Conservation (phyloP, 1,140 invertebrate species). For the Cotesia glomerata region DNA sequence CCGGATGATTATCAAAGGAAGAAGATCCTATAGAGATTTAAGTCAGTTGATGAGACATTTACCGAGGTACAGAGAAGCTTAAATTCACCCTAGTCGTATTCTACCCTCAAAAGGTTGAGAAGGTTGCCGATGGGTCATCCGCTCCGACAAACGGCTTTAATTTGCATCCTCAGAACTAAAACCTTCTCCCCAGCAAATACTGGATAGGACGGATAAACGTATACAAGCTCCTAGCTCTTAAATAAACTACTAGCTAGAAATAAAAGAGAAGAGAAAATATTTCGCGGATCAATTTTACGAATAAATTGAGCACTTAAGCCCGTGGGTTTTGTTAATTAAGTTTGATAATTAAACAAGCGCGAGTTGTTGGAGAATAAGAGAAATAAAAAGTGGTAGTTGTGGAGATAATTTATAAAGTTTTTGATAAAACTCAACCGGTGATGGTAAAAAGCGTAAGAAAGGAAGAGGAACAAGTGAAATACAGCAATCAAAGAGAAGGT, state of each 20-base stretch:
- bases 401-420: neutral
- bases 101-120: neutral
- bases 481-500: slow-evolving; percentile 1
- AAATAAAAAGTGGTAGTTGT: neutral
- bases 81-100: neutral
- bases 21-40: neutral
- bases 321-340: no score
- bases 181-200: no score
- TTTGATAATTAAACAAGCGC: no score
- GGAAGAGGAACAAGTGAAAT: neutral
- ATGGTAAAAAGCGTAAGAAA: neutral
- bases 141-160: no score
- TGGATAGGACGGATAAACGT: no score
- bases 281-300: no score
- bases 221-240: no score
- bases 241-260: no score
- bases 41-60: slow-evolving; percentile 1
- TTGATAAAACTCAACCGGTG: neutral
- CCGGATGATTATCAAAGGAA: neutral
- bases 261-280: no score
- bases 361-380: neutral
- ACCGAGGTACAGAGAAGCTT: slow-evolving; percentile 3
- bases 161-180: no score
- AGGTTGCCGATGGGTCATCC: no score
- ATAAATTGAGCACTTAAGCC: no score